Percentiles rank a stretch among this genome's conserved stretches.
Conservation (phyloP, 2,113 vertebrate genomes). For the Cygnus buccinator region DNA sequence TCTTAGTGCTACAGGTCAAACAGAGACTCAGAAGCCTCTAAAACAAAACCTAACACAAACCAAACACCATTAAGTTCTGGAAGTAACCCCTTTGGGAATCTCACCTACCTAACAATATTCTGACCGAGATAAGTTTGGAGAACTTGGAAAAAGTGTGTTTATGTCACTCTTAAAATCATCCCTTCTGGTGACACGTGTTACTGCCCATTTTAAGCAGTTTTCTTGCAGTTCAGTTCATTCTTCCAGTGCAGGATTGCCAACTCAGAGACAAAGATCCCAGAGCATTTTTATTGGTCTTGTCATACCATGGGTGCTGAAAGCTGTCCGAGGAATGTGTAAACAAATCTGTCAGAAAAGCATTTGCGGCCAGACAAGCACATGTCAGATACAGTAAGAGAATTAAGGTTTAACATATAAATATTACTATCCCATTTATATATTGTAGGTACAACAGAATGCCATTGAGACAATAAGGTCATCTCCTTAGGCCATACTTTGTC, state of each 20-base stretch:
- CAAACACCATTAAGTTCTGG: background rate
- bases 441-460: fast-evolving
- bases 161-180: background rate
- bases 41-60: background rate
- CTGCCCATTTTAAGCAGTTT: background rate
- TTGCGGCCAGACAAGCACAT: background rate
- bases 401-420: background rate
- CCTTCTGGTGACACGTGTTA: background rate
- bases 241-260: background rate
- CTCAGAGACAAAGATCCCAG: background rate
- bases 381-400: background rate
- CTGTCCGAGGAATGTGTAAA: background rate
- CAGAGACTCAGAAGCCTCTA: background rate
- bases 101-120: background rate
- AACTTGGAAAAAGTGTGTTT: background rate
- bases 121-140: background rate
- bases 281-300: background rate
- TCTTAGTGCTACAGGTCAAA: background rate
- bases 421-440: background rate
- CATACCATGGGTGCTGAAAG: background rate
- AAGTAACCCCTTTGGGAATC: background rate
- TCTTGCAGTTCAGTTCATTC: background rate
- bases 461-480: background rate
- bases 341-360: background rate
- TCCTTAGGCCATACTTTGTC: background rate